phyloP scores from a whole-genome alignment of 2,888 invertebrate species.

The Orthosia incerta region DNA sequence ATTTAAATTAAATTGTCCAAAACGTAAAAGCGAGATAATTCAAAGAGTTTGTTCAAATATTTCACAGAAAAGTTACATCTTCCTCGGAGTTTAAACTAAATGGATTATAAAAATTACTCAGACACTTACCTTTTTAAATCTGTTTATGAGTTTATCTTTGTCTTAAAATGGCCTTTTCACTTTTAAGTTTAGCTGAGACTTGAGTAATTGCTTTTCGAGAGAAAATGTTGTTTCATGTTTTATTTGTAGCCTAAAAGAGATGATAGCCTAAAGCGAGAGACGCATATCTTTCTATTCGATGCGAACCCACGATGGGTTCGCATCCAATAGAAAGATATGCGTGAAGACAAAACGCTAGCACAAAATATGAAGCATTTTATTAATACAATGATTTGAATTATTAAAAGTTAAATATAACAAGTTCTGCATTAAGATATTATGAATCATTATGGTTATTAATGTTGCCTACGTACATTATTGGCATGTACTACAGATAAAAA shows the following conservation, averaged over 20 bases:
- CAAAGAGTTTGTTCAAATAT: slow-evolving; percentile 41
- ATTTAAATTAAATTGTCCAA: slow-evolving; percentile 30
- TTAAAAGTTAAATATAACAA: too few relatives aligned
- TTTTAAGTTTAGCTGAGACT: slow-evolving; percentile 32
- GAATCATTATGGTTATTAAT: too few relatives aligned
- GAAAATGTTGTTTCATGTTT: slow-evolving; percentile 40
- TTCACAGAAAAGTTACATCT: slow-evolving; percentile 43
- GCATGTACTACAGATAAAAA: too few relatives aligned
- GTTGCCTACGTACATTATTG: too few relatives aligned
- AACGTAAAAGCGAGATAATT: slow-evolving; percentile 40
- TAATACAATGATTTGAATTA: too few relatives aligned
- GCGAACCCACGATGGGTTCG: too few relatives aligned
- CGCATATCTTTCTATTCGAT: too few relatives aligned
- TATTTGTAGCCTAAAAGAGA: background rate
- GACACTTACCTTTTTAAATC: slow-evolving; percentile 49
- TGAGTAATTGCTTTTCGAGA: slow-evolving; percentile 44
- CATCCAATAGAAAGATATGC: too few relatives aligned
- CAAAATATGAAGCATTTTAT: too few relatives aligned
- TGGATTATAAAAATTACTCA: slow-evolving; percentile 48
- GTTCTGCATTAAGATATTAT: too few relatives aligned
- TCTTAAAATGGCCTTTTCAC: slow-evolving; percentile 41
- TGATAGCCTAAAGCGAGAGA: background rate
- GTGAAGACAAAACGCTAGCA: too few relatives aligned
- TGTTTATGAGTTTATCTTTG: slow-evolving; percentile 58
- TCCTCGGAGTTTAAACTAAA: slow-evolving; percentile 36